Evolutionary conservation across 2,113 vertebrate genomes (phyloP).

Genomic region (Chloroceryle aenea): DNA sequence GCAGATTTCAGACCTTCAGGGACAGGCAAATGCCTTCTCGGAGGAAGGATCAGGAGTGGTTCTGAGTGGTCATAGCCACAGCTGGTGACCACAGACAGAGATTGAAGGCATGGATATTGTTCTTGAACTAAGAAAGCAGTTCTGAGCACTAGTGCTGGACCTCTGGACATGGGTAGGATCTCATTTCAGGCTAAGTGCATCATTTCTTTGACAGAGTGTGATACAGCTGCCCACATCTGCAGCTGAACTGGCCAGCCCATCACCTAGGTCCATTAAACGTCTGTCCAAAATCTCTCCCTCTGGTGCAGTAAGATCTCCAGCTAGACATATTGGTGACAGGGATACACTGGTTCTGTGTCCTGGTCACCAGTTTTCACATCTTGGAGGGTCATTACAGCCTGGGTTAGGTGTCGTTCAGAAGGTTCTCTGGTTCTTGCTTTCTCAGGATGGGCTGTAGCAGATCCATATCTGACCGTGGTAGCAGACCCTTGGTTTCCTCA

Average conservation of each 20-base stretch:
- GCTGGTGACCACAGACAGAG: not conserved
- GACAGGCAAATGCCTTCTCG: not conserved
- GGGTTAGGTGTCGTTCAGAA: conserved; percentile 44
- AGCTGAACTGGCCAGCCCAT: not conserved
- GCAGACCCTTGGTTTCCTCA: conserved; percentile 46
- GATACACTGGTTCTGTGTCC: no score
- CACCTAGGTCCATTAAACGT: not conserved
- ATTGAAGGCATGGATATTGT: not conserved
- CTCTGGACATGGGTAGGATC: not conserved
- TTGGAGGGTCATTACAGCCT: not conserved
- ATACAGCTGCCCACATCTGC: not conserved
- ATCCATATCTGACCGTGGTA: conserved; percentile 9
- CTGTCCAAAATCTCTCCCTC: not conserved
- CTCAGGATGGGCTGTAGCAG: conserved; percentile 27
- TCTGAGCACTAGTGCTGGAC: not conserved
- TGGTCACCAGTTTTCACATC: not conserved
- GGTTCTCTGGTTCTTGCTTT: conserved; percentile 11
- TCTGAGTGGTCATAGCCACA: not conserved
- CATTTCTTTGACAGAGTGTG: not conserved
- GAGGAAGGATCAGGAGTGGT: not conserved
- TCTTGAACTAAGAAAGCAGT: not conserved
- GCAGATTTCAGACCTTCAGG: not conserved
- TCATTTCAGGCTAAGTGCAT: not conserved
- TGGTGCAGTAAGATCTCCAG: not conserved
- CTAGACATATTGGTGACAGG: rapidly evolving